Evolutionary conservation across 2,113 vertebrate genomes (phyloP).

Genomic region (Heterocephalus glaber): DNA sequence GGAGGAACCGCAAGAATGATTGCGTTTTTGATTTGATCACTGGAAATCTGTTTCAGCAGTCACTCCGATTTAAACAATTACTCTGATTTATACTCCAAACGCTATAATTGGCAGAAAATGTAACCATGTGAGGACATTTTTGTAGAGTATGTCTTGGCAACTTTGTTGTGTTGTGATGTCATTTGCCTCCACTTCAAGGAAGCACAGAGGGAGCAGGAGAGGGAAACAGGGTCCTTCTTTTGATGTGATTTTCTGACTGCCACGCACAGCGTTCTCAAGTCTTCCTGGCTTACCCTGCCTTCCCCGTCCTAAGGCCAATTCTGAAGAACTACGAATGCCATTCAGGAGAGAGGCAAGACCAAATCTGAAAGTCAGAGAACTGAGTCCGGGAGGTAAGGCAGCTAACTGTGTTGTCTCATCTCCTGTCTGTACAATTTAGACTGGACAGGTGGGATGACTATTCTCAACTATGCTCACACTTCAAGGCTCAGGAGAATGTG

Average conservation of each 20-base stretch:
- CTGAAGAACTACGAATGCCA: neutral
- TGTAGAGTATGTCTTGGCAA: conserved; percentile 88
- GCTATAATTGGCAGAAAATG: conserved; percentile 90
- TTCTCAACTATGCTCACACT: accelerated
- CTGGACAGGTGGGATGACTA: neutral
- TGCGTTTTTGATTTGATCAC: conserved; percentile 90
- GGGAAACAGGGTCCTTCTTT: conserved; percentile 76
- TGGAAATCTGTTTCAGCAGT: conserved; percentile 91
- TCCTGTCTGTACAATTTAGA: neutral
- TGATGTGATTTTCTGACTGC: conserved; percentile 74
- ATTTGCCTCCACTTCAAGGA: conserved; percentile 85
- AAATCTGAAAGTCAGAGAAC: neutral
- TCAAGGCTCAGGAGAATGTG: neutral
- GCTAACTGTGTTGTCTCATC: neutral
- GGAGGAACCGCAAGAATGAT: conserved; percentile 88
- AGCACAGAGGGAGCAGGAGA: conserved; percentile 80
- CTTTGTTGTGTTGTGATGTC: conserved; percentile 88
- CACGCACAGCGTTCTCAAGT: conserved; percentile 62
- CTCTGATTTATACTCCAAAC: conserved; percentile 90
- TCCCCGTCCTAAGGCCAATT: neutral
- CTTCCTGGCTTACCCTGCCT: conserved; percentile 47
- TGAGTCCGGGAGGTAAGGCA: neutral
- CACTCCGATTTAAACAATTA: conserved; percentile 90
- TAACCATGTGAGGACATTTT: conserved; percentile 90
- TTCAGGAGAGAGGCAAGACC: neutral